A percentile compares a stretch with the other conserved stretches of the same genome.
phyloP scores from a whole-genome alignment of 2,113 vertebrate species.

The Hiodon tergisus region DNA sequence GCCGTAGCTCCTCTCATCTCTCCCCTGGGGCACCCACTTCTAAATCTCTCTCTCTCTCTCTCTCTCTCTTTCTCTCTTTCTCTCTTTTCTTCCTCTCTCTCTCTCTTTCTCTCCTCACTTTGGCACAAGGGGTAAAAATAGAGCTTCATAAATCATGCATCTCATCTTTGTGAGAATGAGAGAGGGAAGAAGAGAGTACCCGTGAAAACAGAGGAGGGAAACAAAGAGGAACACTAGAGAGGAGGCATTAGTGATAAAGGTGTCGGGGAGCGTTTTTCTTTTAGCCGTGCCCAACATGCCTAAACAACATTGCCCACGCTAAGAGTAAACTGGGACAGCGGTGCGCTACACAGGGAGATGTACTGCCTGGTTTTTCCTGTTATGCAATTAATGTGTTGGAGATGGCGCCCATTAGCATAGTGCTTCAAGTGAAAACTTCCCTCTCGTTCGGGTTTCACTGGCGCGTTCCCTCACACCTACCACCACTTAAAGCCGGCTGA shows the following conservation, averaged over 20 bases:
- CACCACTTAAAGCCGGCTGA: no score
- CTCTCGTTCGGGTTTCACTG: no score
- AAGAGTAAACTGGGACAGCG: no score
- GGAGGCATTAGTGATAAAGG: neutral
- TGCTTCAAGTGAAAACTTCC: no score
- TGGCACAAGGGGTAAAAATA: constrained; percentile 71
- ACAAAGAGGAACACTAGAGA: neutral
- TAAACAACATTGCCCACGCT: no score
- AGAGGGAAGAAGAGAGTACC: neutral
- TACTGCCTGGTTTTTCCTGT: no score
- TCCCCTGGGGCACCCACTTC: constrained; percentile 20
- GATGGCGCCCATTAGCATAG: no score
- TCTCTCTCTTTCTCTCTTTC: constrained; percentile 24
- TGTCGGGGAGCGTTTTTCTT: neutral
- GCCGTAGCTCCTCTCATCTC: constrained; percentile 25
- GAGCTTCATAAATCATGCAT: constrained; percentile 77
- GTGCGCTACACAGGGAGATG: no score
- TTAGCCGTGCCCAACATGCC: no score
- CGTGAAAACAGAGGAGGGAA: neutral
- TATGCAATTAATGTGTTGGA: no score
- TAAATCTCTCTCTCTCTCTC: constrained; percentile 16
- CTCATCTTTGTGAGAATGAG: constrained; percentile 43
- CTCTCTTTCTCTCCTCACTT: constrained; percentile 9
- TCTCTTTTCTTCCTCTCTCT: constrained; percentile 28
- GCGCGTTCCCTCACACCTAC: no score